phyloP scores from a whole-genome alignment of 2,797 vertebrate species.

The Sebastes jordani region DNA sequence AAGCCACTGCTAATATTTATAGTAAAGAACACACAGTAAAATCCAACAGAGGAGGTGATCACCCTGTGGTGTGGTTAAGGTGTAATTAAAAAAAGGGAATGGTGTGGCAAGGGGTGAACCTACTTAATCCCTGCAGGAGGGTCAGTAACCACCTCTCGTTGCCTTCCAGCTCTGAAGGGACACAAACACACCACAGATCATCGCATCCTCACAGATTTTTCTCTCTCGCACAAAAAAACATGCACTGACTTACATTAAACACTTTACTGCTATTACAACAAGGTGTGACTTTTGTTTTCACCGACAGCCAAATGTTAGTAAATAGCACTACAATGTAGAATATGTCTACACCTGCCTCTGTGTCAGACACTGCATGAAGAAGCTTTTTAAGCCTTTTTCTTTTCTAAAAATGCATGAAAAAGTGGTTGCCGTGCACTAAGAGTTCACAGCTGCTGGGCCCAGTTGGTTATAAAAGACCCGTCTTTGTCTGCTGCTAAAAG shows the following conservation, averaged over 20 bases:
- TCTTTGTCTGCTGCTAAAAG: slow-evolving; percentile 33
- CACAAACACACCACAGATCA: slow-evolving; percentile 79
- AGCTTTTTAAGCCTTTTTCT: not conserved
- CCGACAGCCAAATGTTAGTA: not conserved
- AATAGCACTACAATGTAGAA: not conserved
- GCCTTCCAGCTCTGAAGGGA: slow-evolving; percentile 80
- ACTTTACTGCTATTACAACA: slow-evolving; percentile 5
- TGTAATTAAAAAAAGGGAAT: slow-evolving; percentile 23
- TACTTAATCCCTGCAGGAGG: slow-evolving; percentile 79
- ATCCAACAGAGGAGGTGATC: slow-evolving; percentile 36
- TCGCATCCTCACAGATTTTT: slow-evolving; percentile 58
- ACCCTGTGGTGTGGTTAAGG: slow-evolving; percentile 33
- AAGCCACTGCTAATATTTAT: slow-evolving; percentile 33
- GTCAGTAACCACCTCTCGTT: slow-evolving; percentile 80
- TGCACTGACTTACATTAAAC: slow-evolving; percentile 17
- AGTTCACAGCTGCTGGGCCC: slow-evolving; percentile 26
- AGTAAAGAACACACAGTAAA: slow-evolving; percentile 40
- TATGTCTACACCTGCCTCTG: not conserved
- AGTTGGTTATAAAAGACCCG: slow-evolving; percentile 34
- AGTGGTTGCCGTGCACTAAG: not conserved
- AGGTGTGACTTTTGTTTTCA: not conserved
- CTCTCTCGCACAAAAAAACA: slow-evolving; percentile 22
- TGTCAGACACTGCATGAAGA: not conserved
- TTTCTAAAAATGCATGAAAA: not conserved
- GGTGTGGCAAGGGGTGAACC: slow-evolving; percentile 64